These are phyloP conservation scores for Brachyhypopomus gauderio DNA, from an alignment of 2,113 vertebrate genomes.

Conservation along the genomic window DNA sequence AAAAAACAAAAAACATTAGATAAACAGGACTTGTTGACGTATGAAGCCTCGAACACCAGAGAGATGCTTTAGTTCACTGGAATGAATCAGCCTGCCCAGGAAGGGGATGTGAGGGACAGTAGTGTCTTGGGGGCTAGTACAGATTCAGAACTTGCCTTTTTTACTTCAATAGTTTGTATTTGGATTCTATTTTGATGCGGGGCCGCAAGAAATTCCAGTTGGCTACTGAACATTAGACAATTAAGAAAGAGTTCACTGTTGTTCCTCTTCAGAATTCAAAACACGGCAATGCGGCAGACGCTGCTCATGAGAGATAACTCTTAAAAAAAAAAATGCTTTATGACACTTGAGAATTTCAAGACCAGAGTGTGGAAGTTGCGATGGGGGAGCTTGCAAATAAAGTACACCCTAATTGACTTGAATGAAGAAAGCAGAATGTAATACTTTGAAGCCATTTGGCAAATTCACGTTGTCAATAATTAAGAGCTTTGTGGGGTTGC, in stretches of 20 bases:
- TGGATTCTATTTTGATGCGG: conserved; percentile 53
- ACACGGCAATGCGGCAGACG: background rate
- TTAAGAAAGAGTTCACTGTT: conserved; percentile 23
- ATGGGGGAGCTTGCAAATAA: conserved; percentile 45
- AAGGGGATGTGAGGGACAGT: background rate
- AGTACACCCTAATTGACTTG: conserved; percentile 35
- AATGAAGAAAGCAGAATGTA: conserved; percentile 52
- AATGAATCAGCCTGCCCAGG: too few species aligned
- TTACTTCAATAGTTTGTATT: conserved; percentile 46
- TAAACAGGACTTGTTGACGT: conserved; percentile 5
- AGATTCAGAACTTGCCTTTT: conserved; percentile 56
- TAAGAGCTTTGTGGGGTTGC: conserved; percentile 31
- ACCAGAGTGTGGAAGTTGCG: conserved; percentile 7
- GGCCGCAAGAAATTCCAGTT: conserved; percentile 64
- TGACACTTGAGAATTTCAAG: conserved; percentile 52
- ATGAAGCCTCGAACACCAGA: background rate
- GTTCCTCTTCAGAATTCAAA: background rate
- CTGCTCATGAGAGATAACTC: conserved; percentile 36
- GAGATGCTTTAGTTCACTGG: background rate
- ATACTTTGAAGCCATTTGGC: conserved; percentile 57
- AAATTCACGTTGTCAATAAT: conserved; percentile 57
- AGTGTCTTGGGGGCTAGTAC: background rate
- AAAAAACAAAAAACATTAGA: conserved; percentile 48
- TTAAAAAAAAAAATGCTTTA: conserved; percentile 47
- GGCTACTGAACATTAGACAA: conserved; percentile 43